Base-by-base conservation (phyloP, 2,888 invertebrate genomes). In the Ophioninae sp. region DNA sequence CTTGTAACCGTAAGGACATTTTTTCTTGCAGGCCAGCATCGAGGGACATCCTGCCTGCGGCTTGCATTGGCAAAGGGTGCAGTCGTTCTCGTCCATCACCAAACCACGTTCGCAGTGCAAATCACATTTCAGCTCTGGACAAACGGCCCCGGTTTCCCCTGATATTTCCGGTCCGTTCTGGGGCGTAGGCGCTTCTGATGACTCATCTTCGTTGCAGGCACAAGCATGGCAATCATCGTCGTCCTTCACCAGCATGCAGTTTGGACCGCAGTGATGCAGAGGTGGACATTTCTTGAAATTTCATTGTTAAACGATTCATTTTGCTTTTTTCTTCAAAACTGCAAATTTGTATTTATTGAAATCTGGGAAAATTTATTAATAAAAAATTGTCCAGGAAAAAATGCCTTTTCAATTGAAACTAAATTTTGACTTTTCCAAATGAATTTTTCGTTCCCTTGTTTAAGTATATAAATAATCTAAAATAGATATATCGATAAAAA, bases 11-110 rank as follows among this genome's bases (percentile, higher is more conserved):
- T 88, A 87, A 37, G 87, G 87, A 82, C 92, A 92, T 77, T 90
- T 90, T 81, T 89, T 91, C 75, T 88, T 90, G 88, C 91, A 92
- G 51, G 86, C 87, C 41, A 81, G 81, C 69, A 89, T 65, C 10
- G 88, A 80, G 73, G 90, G 86, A 83, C 91, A 92, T 22, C 86
- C 88, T 1, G 87, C 86, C 41, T 89, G 87, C 1, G 89, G 86
- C 69, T 89, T 89, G 81, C 92, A 92, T 82, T 90, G 87, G 86
- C 92, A 92, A 3, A 91, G 82, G 23, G 89, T 90, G 84, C 92
- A 92, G 73, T 90, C 90, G 78, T 90, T 90, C 79, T 90, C 90
- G 82, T 92, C 92, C 89, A 90, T 88, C 17, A 90, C 85, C 73
- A 91, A 86, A 6, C 91, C 91, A 2, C 86, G 88, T 37, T 91